Conservation (phyloP, 2,888 invertebrate genomes). For the Leucoptera coffeella region DNA sequence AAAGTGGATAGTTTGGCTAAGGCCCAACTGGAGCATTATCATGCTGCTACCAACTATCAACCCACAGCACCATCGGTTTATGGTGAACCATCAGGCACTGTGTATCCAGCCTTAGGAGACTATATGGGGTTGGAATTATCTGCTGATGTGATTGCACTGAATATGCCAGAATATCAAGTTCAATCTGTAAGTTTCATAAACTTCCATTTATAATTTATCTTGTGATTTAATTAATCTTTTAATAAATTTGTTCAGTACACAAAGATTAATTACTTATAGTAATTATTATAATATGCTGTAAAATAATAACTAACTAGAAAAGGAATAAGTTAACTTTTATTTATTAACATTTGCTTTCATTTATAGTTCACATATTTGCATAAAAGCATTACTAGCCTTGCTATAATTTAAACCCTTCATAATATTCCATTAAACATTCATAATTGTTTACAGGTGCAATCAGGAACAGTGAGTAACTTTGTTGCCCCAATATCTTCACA, state of each 20-base stretch:
- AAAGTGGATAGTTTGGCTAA: constrained; percentile 79
- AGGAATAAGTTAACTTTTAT: no score
- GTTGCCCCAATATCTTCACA: constrained; percentile 79
- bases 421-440: no score
- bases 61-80: constrained; percentile 7
- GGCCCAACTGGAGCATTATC: constrained; percentile 49
- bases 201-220: constrained; percentile 1
- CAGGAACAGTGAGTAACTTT: constrained; percentile 33
- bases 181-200: constrained; percentile 20
- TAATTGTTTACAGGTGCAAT: constrained; percentile 17
- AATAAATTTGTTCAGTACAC: not conserved
- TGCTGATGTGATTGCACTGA: constrained; percentile 62
- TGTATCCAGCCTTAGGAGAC: constrained; percentile 74
- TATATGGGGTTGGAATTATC: constrained; percentile 84
- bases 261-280: not conserved
- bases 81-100: constrained; percentile 13
- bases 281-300: no score
- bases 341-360: no score
- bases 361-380: no score
- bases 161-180: constrained; percentile 67
- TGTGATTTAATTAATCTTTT: not conserved
- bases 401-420: constrained; percentile 3
- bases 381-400: not conserved
- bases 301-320: no score
- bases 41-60: constrained; percentile 10